These are phyloP conservation scores for Lethenteron camtschaticum DNA, from an alignment of 2,113 vertebrate species.

Conservation along the genomic window DNA sequence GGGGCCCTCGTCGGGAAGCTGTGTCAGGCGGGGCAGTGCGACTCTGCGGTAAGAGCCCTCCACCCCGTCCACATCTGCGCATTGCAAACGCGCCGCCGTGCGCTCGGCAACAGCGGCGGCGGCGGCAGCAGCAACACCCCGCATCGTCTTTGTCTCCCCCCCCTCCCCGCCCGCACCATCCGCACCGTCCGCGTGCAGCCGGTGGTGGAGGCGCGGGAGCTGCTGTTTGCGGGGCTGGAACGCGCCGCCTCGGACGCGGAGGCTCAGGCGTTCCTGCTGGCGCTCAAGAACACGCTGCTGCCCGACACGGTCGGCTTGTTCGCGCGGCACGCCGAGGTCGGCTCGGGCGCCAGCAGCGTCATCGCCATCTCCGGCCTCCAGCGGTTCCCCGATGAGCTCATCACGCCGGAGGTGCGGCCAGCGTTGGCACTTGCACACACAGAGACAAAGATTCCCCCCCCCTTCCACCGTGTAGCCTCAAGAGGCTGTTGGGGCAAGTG, in stretches of 20 bases:
- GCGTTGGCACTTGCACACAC: no score
- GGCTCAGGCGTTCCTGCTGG: conserved; percentile 53
- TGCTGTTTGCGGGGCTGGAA: conserved; percentile 47
- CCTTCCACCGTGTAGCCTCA: no score
- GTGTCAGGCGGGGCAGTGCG: conserved; percentile 49
- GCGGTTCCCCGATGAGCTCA: conserved; percentile 41
- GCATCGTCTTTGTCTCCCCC: background rate
- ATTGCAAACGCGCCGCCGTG: no score
- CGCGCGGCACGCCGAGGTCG: conserved; percentile 43
- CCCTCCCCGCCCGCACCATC: background rate
- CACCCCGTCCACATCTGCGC: no score
- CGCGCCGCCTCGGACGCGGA: conserved; percentile 38
- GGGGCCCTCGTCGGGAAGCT: conserved; percentile 62
- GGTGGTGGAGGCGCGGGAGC: conserved; percentile 49
- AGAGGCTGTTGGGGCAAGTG: no score
- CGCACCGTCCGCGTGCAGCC: conserved; percentile 25
- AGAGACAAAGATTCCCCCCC: no score
- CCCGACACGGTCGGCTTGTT: conserved; percentile 58
- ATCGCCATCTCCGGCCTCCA: conserved; percentile 48
- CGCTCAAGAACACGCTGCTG: conserved; percentile 67
- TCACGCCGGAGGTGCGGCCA: conserved; percentile 45
- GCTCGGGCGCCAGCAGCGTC: conserved; percentile 44
- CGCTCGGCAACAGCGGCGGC: no score
- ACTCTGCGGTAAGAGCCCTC: conserved; percentile 42
- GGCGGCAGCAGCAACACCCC: background rate